Conservation (phyloP, 2,113 vertebrate genomes). For the Alosa alosa region DNA sequence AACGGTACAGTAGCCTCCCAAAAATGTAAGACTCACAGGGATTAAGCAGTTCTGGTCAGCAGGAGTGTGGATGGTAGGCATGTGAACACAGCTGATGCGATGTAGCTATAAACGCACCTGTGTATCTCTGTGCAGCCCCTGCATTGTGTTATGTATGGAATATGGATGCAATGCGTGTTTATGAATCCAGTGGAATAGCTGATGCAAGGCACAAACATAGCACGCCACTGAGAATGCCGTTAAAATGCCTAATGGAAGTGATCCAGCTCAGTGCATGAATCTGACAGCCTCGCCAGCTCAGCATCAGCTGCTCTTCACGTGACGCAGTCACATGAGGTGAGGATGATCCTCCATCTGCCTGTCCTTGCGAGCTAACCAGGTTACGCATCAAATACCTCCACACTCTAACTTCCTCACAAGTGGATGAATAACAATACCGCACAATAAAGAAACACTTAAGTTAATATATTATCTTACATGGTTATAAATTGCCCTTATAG, state of each 20-base stretch:
- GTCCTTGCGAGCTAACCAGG: conserved; percentile 20
- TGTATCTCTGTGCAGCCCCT: no score
- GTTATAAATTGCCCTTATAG: neutral
- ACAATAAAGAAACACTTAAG: neutral
- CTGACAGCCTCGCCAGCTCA: conserved; percentile 1
- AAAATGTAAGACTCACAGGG: no score
- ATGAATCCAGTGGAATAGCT: neutral
- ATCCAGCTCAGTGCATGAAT: neutral
- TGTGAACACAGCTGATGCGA: neutral
- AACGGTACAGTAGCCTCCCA: neutral
- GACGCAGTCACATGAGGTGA: conserved; percentile 65
- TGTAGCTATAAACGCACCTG: no score
- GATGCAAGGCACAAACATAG: neutral
- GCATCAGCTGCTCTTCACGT: conserved; percentile 57
- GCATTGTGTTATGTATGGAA: no score
- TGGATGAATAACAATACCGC: neutral
- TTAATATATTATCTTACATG: neutral
- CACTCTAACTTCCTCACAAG: neutral
- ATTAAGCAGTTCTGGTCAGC: neutral
- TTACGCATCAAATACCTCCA: neutral
- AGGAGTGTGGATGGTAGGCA: neutral
- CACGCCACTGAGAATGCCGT: neutral
- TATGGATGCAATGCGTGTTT: neutral
- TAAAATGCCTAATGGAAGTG: neutral
- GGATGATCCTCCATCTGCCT: conserved; percentile 42